Percentiles rank a stretch among this genome's conserved stretches.
Conservation (phyloP, 2,113 vertebrate species). For the Oxyura jamaicensis region DNA sequence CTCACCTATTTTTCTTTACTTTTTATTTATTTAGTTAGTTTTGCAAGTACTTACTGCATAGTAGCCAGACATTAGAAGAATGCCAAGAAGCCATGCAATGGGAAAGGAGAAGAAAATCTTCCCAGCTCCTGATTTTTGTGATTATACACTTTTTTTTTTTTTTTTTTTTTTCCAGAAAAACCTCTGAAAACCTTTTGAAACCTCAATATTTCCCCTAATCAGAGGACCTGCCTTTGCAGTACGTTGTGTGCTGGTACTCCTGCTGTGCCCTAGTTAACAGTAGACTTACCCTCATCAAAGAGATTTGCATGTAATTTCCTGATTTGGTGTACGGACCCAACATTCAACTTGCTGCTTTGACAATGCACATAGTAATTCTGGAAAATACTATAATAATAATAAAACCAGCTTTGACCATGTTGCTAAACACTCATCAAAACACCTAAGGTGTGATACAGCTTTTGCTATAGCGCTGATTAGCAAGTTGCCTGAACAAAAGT, state of each 20-base stretch:
- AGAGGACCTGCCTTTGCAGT: neutral
- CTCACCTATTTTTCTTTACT: neutral
- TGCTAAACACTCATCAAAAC: neutral
- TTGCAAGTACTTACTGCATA: neutral
- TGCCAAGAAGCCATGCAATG: neutral
- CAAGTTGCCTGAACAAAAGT: neutral
- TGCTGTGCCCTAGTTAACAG: neutral
- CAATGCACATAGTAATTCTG: neutral
- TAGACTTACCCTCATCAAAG: neutral
- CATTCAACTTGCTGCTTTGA: neutral
- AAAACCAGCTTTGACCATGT: neutral
- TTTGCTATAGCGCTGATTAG: neutral
- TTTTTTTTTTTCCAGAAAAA: too few species aligned
- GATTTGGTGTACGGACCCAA: neutral
- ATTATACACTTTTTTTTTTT: too few species aligned
- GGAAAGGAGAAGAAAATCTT: neutral
- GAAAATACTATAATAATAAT: neutral
- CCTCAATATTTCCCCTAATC: neutral
- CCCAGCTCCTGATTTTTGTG: neutral
- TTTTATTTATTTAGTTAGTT: neutral
- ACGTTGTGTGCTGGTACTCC: fast-evolving
- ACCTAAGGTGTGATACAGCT: fast-evolving
- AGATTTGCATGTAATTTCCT: neutral
- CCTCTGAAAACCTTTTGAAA: neutral
- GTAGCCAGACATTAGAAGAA: neutral